Percentiles rank a stretch among this genome's conserved stretches.
phyloP scores from a whole-genome alignment of 2,113 vertebrate genomes.

The Centropus bengalensis region DNA sequence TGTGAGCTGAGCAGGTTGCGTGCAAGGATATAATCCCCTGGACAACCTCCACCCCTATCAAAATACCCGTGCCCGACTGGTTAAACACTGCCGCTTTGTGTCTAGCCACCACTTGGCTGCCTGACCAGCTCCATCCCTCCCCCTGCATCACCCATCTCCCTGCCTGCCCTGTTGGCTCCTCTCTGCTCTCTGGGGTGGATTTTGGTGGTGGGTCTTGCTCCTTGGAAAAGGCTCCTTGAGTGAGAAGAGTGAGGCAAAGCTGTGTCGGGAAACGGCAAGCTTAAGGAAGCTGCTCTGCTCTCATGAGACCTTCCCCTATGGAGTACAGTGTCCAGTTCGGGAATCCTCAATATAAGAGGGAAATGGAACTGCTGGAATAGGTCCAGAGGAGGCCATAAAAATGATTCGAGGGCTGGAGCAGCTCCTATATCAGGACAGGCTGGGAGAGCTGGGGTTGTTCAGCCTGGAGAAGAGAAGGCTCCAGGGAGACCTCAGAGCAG shows the following conservation, averaged over 20 bases:
- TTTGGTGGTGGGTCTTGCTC: neutral
- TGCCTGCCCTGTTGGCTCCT: neutral
- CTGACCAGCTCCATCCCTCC: fast-evolving
- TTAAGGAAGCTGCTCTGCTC: neutral
- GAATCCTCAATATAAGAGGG: too few species aligned
- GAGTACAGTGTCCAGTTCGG: too few species aligned
- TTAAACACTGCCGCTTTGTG: neutral
- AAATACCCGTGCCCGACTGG: neutral
- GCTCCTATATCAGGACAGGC: too few species aligned
- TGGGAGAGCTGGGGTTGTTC: too few species aligned
- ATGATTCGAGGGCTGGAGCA: too few species aligned
- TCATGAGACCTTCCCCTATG: too few species aligned
- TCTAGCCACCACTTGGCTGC: neutral
- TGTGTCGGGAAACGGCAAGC: too few species aligned
- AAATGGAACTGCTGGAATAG: too few species aligned
- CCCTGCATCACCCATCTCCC: neutral
- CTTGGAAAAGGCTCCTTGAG: fast-evolving
- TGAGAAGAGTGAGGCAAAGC: neutral
- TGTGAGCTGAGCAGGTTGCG: neutral
- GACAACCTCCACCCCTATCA: neutral
- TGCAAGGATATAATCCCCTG: neutral
- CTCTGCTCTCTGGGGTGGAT: fast-evolving
- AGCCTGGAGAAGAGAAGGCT: too few species aligned
- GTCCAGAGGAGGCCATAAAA: too few species aligned
- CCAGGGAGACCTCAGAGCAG: too few species aligned